phyloP scores from a whole-genome alignment of 2,797 vertebrate species.

The Austrolebias charrua region DNA sequence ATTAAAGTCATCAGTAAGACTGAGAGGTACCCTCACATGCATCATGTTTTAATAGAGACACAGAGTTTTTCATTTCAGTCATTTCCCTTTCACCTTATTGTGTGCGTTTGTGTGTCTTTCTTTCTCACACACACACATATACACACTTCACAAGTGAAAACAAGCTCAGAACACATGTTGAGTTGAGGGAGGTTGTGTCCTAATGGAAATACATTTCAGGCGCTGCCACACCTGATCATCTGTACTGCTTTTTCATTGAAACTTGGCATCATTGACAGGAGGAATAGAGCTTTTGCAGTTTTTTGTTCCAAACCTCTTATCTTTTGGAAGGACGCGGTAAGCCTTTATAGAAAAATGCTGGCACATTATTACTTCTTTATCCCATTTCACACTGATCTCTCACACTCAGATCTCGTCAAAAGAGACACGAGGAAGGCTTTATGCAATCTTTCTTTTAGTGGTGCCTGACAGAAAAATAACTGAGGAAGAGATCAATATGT shows the following conservation, averaged over 20 bases:
- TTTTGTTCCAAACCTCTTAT: slow-evolving; percentile 64
- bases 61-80: slow-evolving; percentile 8
- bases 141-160: slow-evolving; percentile 2
- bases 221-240: slow-evolving; percentile 61
- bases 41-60: not conserved
- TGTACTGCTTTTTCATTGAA: slow-evolving; percentile 69
- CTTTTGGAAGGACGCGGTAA: slow-evolving; percentile 58
- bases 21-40: slow-evolving; percentile 13
- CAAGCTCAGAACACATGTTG: slow-evolving; percentile 43
- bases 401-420: slow-evolving; percentile 46
- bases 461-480: slow-evolving; percentile 14
- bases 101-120: slow-evolving; percentile 2
- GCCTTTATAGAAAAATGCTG: slow-evolving; percentile 54
- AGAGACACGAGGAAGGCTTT: slow-evolving; percentile 43
- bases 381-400: slow-evolving; percentile 52
- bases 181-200: slow-evolving; percentile 54
- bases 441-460: slow-evolving; percentile 32
- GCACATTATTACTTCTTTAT: slow-evolving; percentile 61
- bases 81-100: not conserved
- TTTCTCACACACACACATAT: slow-evolving; percentile 7
- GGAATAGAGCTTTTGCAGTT: slow-evolving; percentile 47
- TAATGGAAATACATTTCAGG: slow-evolving; percentile 73
- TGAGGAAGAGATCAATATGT: slow-evolving; percentile 12
- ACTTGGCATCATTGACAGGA: slow-evolving; percentile 53
- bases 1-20: slow-evolving; percentile 47